phyloP scores from a whole-genome alignment of 64 coral and sea anemone genomes.

The Dendronephthya gigantea region DNA sequence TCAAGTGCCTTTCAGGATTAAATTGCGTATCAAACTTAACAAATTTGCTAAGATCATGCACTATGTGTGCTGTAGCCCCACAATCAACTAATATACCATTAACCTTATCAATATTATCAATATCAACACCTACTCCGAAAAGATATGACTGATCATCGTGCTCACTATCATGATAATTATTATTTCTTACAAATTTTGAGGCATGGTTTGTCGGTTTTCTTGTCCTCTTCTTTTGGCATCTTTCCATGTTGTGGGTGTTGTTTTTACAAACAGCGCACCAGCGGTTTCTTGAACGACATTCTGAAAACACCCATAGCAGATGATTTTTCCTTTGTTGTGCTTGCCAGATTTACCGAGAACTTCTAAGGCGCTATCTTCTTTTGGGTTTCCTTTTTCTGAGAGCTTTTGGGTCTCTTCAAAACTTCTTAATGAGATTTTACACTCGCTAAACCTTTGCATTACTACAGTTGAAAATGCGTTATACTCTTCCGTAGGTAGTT shows the following conservation, averaged over 20 bases:
- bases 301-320: background rate
- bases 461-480: background rate
- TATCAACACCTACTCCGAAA: background rate
- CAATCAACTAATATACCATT: background rate
- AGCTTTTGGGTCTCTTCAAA: background rate
- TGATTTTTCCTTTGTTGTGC: background rate
- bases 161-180: background rate
- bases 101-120: background rate
- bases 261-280: background rate
- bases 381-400: background rate
- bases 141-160: background rate
- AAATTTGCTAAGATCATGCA: background rate
- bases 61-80: background rate
- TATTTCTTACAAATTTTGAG: background rate
- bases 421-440: background rate
- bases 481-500: too few species aligned
- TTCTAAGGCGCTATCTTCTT: background rate
- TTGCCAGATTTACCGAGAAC: background rate
- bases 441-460: background rate
- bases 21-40: background rate
- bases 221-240: constrained; percentile 1
- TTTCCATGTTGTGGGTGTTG: background rate
- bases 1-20: background rate
- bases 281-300: background rate
- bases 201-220: too few species aligned